Evolutionary conservation across 2,113 vertebrate genomes (phyloP).

Genomic region (Marmota monax): DNA sequence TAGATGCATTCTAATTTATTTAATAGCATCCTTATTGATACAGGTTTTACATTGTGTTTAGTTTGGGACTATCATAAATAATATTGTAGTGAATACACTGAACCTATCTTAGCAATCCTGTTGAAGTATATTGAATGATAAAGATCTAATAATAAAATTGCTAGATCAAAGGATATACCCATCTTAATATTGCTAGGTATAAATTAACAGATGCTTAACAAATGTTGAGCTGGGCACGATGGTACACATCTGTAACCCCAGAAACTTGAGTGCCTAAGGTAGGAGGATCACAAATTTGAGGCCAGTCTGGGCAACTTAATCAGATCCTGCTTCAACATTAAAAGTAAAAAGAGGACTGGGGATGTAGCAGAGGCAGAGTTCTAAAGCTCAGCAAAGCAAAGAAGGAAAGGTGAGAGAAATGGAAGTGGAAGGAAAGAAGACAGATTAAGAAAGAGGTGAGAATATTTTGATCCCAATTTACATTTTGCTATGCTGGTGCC

Average conservation of each 20-base stretch:
- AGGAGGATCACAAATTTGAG: too few relatives aligned
- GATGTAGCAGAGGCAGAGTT: background rate
- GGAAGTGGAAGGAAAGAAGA: background rate
- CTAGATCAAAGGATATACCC: background rate
- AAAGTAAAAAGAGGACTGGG: background rate
- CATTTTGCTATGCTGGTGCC: background rate
- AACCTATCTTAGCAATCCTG: background rate
- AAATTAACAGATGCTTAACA: background rate
- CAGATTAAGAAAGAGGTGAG: background rate
- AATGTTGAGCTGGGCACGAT: background rate
- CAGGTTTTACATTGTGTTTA: background rate
- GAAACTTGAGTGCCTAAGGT: too few relatives aligned
- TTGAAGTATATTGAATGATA: background rate
- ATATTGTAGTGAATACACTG: background rate
- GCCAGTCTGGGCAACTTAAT: too few relatives aligned
- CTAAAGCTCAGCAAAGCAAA: constrained; percentile 11
- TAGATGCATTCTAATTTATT: background rate
- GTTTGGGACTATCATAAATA: background rate
- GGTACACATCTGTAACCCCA: too few relatives aligned
- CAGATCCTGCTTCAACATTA: too few relatives aligned
- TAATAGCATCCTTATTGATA: background rate
- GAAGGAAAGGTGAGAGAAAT: background rate
- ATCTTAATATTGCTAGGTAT: background rate
- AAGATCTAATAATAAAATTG: background rate
- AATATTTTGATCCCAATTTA: background rate